These are phyloP conservation scores for Trachelus troglodyta DNA, from an alignment of 2,888 invertebrate species.

Conservation along the genomic window DNA sequence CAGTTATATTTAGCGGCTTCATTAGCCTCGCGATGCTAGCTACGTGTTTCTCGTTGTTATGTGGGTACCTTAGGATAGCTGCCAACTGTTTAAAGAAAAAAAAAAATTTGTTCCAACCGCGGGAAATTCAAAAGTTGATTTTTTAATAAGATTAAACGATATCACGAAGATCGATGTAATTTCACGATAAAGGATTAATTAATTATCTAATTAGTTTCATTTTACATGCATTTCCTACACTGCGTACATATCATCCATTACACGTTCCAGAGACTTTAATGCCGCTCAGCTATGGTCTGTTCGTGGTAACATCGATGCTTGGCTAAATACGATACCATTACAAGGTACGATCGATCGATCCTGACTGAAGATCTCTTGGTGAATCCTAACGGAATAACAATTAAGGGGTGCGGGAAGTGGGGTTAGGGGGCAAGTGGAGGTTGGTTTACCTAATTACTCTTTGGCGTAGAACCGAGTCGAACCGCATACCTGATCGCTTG, in stretches of 20 bases:
- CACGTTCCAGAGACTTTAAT: background rate
- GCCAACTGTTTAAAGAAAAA: background rate
- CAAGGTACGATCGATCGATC: background rate
- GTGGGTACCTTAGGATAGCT: background rate
- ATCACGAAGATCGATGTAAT: background rate
- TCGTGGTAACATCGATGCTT: background rate
- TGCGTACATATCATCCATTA: background rate
- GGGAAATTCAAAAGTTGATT: background rate
- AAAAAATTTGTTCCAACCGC: background rate
- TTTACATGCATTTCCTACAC: background rate
- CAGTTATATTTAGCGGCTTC: slow-evolving; percentile 43
- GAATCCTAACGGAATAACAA: background rate
- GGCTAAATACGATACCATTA: background rate
- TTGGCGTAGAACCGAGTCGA: slow-evolving; percentile 3
- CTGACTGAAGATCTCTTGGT: background rate
- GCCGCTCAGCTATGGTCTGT: background rate
- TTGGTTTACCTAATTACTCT: slow-evolving; percentile 6
- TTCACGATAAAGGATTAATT: background rate
- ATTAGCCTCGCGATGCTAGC: slow-evolving; percentile 24
- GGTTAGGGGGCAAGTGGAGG: background rate
- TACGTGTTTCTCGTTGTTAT: background rate
- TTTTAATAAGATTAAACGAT: background rate
- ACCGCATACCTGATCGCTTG: slow-evolving; percentile 6
- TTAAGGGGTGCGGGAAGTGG: background rate
- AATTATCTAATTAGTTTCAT: background rate